phyloP scores from a whole-genome alignment of 2,888 invertebrate genomes.

The Acanthosepion lycidas region DNA sequence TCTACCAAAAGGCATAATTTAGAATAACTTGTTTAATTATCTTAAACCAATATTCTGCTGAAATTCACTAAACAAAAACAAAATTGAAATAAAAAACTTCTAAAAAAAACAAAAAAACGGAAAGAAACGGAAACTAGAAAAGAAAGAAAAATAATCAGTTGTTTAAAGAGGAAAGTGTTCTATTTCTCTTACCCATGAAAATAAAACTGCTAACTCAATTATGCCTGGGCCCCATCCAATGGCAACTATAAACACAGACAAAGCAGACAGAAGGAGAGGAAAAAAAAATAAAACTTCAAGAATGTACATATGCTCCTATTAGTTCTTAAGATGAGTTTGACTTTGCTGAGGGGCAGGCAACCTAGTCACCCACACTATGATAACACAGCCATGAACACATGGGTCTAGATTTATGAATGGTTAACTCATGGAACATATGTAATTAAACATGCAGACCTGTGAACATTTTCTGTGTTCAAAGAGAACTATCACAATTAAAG shows the following conservation, averaged over 20 bases:
- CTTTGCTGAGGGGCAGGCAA: background rate
- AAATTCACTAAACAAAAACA: background rate
- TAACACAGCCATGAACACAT: no score
- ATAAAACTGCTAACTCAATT: conserved; percentile 6
- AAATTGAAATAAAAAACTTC: background rate
- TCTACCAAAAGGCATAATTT: background rate
- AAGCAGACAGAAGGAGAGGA: background rate
- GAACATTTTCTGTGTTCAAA: no score
- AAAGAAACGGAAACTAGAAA: background rate
- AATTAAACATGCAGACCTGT: no score
- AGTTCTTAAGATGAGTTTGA: background rate
- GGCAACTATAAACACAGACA: no score
- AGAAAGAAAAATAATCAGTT: conserved; percentile 33
- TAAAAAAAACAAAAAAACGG: background rate
- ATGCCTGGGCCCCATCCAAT: background rate
- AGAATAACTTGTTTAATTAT: background rate
- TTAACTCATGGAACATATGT: no score
- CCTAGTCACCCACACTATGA: no score
- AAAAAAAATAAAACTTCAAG: background rate
- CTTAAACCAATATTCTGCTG: background rate
- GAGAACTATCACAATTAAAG: no score
- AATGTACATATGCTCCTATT: background rate
- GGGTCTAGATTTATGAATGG: no score
- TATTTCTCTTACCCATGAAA: conserved; percentile 5
- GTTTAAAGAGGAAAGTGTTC: background rate